Evolutionary conservation across 2,888 invertebrate genomes (phyloP), one percentile per base, ranked within the genome.

Genomic region (Balanococcus diminutus): DNA sequence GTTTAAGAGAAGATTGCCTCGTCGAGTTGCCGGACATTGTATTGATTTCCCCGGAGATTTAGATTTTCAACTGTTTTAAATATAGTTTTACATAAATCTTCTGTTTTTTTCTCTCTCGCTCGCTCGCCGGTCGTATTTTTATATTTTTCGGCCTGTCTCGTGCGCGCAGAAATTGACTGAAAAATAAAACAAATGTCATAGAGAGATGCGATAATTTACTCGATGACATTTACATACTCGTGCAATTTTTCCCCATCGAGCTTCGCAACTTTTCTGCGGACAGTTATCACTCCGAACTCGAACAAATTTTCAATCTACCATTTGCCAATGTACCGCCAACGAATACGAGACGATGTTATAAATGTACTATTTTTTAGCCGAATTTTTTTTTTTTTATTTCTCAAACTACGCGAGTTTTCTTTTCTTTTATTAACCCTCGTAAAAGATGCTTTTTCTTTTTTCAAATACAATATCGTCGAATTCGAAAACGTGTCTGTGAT

Each of bases 31-130:
- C 32, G 75, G 75, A 75, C 75, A 75, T 75, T 8, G 51, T 75
- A 75, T 32, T 75, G 75, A 75, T 75, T 75, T 75, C 75, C 75
- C 75, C 32, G 75, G 75, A n/a, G 75, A 11, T 19, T 75, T 75
- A 32, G 75, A 32, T 75, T 75, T 75, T 75, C 32, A 32, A 75
- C 32, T 75, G 75, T 75, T 75, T 75, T 75, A 75, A 75, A 75
- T 75, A 75, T 75, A n/a, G 31, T 32, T 75, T 75, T 75, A 75
- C 75, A 32, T 75, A 75, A 75, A 75, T 75, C 75, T 75, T 36
- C 28, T 67, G 28, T 28, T 25, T 32, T 31, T 75, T 75, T 75
- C 36, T 16, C 8, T 19, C 5, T 51, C 8, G 14, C 4, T 51
- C n/a, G 19, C 4, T 42, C 11, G 1, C 19, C 9, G 51, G 51